Base-by-base conservation (phyloP, 2,888 invertebrate species). In the Drosophila phalerata region DNA sequence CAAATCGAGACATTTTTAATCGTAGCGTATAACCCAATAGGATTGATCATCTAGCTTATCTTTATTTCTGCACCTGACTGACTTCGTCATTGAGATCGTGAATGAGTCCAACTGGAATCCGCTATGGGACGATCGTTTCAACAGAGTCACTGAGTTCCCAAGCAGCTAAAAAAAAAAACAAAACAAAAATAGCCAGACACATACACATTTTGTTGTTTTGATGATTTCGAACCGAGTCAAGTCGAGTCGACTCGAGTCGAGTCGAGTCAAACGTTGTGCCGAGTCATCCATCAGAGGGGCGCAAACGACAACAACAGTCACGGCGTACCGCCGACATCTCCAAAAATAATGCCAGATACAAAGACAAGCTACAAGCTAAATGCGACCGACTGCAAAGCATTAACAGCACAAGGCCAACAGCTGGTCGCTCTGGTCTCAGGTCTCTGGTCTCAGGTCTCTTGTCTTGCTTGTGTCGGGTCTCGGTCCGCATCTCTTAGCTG, bases 381-480 rank as follows among this genome's bases (percentile, higher is more conserved):
- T n/a, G 67, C 57, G 43, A 63, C 56, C 51, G 58, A 78, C 64
- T 63, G 79, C 65, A 49, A 74, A 55, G 67, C 80, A 71, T 64
- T 76, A 79, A 75, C 77, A 79, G 77, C 78, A 79, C 78, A 78
- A 78, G 80, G 78, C 78, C 77, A 78, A 78, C 78, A 77, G 80
- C 78, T 78, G 80, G 71, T 80, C 53, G 72, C 42, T 62, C 66
- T 63, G 79, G 70, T 79, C 65, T 73, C 64, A 17, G 66, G 68
- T 72, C 51, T 65, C 32, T 25, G 52, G 53, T 67, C 62, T 56
- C 42, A 40, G n/a, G 62, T 76, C n/a, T n/a, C n/a, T n/a, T n/a
- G n/a, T n/a, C 56, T 73, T 43, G 43, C 43, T 43, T 43, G 22
- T 43, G 43, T 43, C 57, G 40, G 38, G 38, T 65, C 53, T 73